Base-by-base conservation (phyloP, 1,140 invertebrate genomes). In the Zaprionus taronus region DNA sequence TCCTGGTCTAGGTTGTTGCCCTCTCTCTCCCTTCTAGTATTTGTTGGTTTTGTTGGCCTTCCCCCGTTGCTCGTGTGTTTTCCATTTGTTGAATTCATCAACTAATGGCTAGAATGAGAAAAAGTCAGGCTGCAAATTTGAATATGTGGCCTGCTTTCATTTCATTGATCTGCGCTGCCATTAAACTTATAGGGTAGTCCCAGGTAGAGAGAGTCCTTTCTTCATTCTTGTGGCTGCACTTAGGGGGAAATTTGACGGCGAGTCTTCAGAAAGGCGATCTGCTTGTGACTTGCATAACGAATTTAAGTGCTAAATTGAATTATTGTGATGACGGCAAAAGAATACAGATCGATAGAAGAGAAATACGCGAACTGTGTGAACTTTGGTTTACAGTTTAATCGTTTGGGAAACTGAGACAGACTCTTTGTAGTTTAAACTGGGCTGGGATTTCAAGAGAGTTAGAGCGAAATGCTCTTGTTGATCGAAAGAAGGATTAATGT, bases 1-100 rank as follows among this genome's bases (percentile, higher is more conserved):
- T 58, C 26, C 28, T 14, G 26, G 26, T 31, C 28, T 72, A 72
- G 84, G 84, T 84, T 81, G 90, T 71, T 87, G 84, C 84, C 84
- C 84, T 90, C 72, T 90, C 72, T 60, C 70, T 85, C 84, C 81
- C 5, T 4, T 41, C 72, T 60, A 61, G 73, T 78, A 55, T 70
- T 76, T 67, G 64, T 57, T 66, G 34, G 22, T 56, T 56, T 56
- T 55, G n/a, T n/a, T 31, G 1, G 6, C 26, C 26, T 41, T 41
- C 38, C 38, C 38, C 38, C 14, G 6, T 15, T 57, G 38, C 47
- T 28, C 64, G 61, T 71, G 61, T 65, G 11, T 71, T 69, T 60
- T 62, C 56, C 82, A 69, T 86, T 77, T 83, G 47, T 51, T 74
- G 80, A 71, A 80, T 79, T 78, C 83, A 86, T 89, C 79, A 89